Evolutionary conservation across 1,140 invertebrate species (phyloP).

Genomic region (Atopsyche davidsoni): DNA sequence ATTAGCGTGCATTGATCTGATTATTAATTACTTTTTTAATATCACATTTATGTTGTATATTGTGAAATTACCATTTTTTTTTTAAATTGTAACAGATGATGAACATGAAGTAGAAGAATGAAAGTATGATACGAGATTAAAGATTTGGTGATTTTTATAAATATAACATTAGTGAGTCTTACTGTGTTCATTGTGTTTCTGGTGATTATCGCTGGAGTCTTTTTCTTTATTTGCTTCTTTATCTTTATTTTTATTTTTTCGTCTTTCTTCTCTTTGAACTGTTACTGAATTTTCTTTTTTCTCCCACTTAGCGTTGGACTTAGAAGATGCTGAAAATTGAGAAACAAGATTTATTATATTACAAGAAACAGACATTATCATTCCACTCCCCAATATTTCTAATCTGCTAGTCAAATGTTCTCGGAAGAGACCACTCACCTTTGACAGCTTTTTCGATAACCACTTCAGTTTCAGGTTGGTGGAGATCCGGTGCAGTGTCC

Average conservation of each 20-base stretch:
- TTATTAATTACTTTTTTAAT: no score
- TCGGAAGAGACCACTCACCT: slow-evolving; percentile 2
- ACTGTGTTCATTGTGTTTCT: slow-evolving; percentile 27
- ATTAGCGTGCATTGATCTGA: no score
- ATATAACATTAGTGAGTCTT: slow-evolving; percentile 25
- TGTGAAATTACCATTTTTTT: no score
- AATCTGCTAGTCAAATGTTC: background rate
- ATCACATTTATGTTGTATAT: no score
- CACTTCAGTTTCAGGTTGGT: slow-evolving; percentile 33
- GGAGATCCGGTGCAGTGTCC: slow-evolving; percentile 25
- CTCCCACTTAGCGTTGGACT: slow-evolving; percentile 38
- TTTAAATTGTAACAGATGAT: no score
- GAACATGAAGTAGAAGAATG: no score
- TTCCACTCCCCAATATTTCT: no score
- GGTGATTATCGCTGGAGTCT: slow-evolving; percentile 15
- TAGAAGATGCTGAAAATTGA: slow-evolving; percentile 28
- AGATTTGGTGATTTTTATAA: slow-evolving; percentile 31
- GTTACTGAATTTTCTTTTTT: slow-evolving; percentile 52
- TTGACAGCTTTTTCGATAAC: slow-evolving; percentile 11
- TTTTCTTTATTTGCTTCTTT: slow-evolving; percentile 37
- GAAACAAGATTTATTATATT: background rate
- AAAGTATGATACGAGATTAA: no score
- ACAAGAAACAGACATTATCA: no score
- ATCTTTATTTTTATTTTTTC: slow-evolving; percentile 49
- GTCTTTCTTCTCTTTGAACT: slow-evolving; percentile 55